Evolutionary conservation across 2,113 vertebrate species (phyloP).

Genomic region (Platichthys flesus): DNA sequence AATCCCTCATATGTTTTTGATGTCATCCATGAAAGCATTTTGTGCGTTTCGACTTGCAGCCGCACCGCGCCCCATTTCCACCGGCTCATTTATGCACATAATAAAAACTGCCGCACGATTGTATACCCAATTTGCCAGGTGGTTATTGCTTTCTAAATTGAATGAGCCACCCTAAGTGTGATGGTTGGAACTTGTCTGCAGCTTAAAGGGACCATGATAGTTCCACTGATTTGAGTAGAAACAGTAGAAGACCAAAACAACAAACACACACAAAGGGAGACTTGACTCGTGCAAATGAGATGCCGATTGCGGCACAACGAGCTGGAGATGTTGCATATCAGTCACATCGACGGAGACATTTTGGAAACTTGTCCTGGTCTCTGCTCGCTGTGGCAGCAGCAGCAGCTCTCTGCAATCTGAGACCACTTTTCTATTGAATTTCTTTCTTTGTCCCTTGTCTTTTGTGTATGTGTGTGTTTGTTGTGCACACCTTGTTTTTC

Average conservation of each 20-base stretch:
- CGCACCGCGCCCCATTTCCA: constrained; percentile 62
- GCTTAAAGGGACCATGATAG: constrained; percentile 70
- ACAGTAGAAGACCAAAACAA: constrained; percentile 51
- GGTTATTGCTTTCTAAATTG: constrained; percentile 79
- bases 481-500: background rate
- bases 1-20: constrained; percentile 77
- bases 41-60: constrained; percentile 57
- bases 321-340: constrained; percentile 20
- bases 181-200: constrained; percentile 64
- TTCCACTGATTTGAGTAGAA: constrained; percentile 56
- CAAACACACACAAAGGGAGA: constrained; percentile 43
- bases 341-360: constrained; percentile 31
- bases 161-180: constrained; percentile 77
- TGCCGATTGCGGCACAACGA: background rate
- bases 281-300: constrained; percentile 30
- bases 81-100: constrained; percentile 76
- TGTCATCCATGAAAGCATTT: constrained; percentile 71
- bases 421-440: constrained; percentile 39
- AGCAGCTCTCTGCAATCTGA: constrained; percentile 30
- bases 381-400: background rate
- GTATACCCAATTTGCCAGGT: constrained; percentile 79
- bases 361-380: constrained; percentile 33
- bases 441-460: constrained; percentile 34
- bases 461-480: constrained; percentile 13
- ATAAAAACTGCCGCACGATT: constrained; percentile 70